A percentile compares a stretch with the other conserved stretches of the same genome.
These are phyloP conservation scores for Lasioglossum zephyrum DNA, from an alignment of 2,888 invertebrate species.

Conservation along the genomic window DNA sequence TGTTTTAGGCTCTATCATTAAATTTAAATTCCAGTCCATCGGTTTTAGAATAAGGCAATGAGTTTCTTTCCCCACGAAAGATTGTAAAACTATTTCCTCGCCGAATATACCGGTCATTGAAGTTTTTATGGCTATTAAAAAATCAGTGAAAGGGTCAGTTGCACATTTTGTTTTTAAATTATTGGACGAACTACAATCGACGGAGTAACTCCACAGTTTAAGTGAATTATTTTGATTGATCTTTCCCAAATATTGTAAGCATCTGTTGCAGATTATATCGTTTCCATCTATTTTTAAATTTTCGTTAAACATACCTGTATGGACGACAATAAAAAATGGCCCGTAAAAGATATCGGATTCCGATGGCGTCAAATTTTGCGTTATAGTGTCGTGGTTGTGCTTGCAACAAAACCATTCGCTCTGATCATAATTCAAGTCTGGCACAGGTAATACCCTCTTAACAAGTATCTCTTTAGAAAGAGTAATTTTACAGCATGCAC, in stretches of 20 bases:
- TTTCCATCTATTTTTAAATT: constrained; percentile 69
- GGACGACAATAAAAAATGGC: constrained; percentile 74
- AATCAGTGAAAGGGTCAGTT: constrained; percentile 75
- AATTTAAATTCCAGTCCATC: constrained; percentile 78
- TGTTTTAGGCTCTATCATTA: constrained; percentile 72
- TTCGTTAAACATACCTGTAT: constrained; percentile 68
- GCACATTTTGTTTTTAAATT: constrained; percentile 44
- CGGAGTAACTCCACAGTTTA: constrained; percentile 80
- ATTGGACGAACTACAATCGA: constrained; percentile 70
- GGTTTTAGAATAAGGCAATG: constrained; percentile 77
- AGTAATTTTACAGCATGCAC: constrained; percentile 76
- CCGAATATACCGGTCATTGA: constrained; percentile 72
- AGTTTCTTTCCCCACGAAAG: constrained; percentile 67
- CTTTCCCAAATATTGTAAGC: constrained; percentile 76
- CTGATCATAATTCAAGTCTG: constrained; percentile 78
- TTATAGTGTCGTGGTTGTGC: constrained; percentile 63
- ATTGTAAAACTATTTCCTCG: constrained; percentile 77
- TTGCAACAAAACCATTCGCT: constrained; percentile 82
- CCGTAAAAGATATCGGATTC: constrained; percentile 79
- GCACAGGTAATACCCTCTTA: constrained; percentile 78
- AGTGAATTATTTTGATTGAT: constrained; percentile 67
- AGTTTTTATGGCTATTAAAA: constrained; percentile 75
- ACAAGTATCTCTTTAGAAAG: constrained; percentile 74
- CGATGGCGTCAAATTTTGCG: constrained; percentile 69
- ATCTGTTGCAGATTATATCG: constrained; percentile 77